Percentiles rank a stretch among this genome's conserved stretches.
These are phyloP conservation scores for Takifugu flavidus DNA, from an alignment of 2,113 vertebrate genomes.

Conservation along the genomic window DNA sequence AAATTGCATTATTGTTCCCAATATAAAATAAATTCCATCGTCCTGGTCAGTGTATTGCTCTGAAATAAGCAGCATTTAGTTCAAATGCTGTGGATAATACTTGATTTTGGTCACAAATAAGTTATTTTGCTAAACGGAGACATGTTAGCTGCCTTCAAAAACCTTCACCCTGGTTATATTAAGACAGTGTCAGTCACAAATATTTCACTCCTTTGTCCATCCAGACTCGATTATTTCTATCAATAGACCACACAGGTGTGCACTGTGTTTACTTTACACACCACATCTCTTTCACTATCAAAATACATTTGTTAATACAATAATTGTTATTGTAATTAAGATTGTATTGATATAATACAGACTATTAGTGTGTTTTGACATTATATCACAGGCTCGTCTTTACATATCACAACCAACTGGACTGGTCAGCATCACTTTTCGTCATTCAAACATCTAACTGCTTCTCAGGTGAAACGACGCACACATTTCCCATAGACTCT, in stretches of 20 bases:
- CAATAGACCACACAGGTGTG: slow-evolving; percentile 1
- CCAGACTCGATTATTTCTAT: too few relatives aligned
- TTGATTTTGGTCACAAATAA: too few relatives aligned
- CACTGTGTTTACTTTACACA: slow-evolving; percentile 61
- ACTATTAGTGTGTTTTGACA: slow-evolving; percentile 58
- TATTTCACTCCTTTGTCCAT: background rate
- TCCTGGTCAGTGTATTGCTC: too few relatives aligned
- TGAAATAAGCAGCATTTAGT: too few relatives aligned
- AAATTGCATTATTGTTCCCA: too few relatives aligned
- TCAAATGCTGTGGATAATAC: too few relatives aligned
- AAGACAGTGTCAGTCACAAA: slow-evolving; percentile 41
- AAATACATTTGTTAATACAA: slow-evolving; percentile 54
- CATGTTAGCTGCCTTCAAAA: too few relatives aligned
- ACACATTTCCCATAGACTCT: slow-evolving; percentile 2
- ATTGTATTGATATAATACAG: slow-evolving; percentile 48
- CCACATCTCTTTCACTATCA: slow-evolving; percentile 31
- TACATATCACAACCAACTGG: slow-evolving; percentile 47
- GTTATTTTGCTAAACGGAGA: too few relatives aligned
- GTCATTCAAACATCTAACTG: slow-evolving; percentile 47
- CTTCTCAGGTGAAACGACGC: slow-evolving; percentile 25
- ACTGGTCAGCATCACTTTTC: slow-evolving; percentile 33
- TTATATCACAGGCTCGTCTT: slow-evolving; percentile 50
- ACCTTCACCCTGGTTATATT: slow-evolving; percentile 7
- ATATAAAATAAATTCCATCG: too few relatives aligned
- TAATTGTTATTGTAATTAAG: slow-evolving; percentile 56